Evolutionary conservation across 2,797 vertebrate species (phyloP), one percentile per base, ranked within the genome.

Genomic region (Cebuella pygmaea): DNA sequence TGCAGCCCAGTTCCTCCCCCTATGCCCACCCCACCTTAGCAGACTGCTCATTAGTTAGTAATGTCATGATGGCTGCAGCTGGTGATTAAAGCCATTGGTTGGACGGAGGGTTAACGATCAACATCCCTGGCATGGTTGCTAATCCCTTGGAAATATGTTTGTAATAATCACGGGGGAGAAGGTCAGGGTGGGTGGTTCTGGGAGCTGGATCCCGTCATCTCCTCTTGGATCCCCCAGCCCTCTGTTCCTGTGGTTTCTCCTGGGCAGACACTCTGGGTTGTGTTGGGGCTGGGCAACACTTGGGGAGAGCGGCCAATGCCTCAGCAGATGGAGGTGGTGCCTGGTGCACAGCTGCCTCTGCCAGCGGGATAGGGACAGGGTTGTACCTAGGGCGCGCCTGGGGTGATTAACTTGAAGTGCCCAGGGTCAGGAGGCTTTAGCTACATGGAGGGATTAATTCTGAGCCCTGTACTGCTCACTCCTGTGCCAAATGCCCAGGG

Each of bases 141-240:
- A 97, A 98, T 96, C 95, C 93, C 89, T 92, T 89, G 57, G 88
- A 96, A 98, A 87, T 96, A 95, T 96, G 94, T 92, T 97, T 98
- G 96, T 97, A 97, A 97, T 97, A 97, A 96, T 82, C 87, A 74
- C 3, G 96, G 57, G 91, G 82, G 92, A 90, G 92, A 78, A 94
- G 96, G 96, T 95, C 97, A 91, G 80, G 89, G 75, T 96, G 96
- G 96, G 97, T 95, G 96, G 96, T 96, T 92, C 57, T 85, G 57
- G 57, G 78, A 88, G 70, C 33, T 52, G 79, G 91, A 94, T 85
- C 86, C 76, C 74, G 91, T 67, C 59, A 61, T 90, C 84, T 92
- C 64, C 90, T 88, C 19, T 17, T 67, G 61, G 61, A 67, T 27
- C 50, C 79, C 41, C 7, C 13, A 64, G n/a, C 41, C 67, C 48